Evolutionary conservation across 2,113 vertebrate genomes (phyloP), one percentile per base, ranked within the genome.

Genomic region (Globicephala melas): DNA sequence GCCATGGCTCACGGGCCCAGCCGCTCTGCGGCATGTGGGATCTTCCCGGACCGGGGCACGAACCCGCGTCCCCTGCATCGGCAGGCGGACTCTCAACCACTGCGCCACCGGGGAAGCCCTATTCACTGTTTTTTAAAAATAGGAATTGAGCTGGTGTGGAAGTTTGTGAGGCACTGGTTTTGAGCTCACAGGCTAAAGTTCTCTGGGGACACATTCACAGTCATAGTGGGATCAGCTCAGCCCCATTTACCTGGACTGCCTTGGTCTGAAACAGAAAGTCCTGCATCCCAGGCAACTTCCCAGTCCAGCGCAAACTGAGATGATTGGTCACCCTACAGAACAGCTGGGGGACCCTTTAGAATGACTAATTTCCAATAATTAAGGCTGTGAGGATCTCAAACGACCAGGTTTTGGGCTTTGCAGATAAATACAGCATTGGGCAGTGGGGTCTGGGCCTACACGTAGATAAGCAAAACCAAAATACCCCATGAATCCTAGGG

Each of bases 291-390:
- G 73, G 74, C n/a, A 44, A 41, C 17, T 53, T 38, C 28, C 26
- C 23, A 20, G 55, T 33, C 18, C 60, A 6, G 6, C 31, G 41
- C 0, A 5, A 55, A 67, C 7, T 1, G 0, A 53, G 36, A 23
- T 36, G 38, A 68, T n/a, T 7, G 31, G 33, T 25, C 65, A 33
- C 21, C 62, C 41, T 74, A 18, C 15, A 26, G 60, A 44, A 44
- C 6, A 60, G 10, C 8, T 5, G 2, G 65, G 47, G 31, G 71
- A 3, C 41, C 31, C 33, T 86, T 82, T 20, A 18, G 17, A n/a
- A n/a, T 8, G 20, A 44, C 15, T 63, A 3, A 23, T 67, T 95
- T 50, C 84, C 36, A 50, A 58, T 23, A 47, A 26, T 38, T 10
- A 90, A 60, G 71, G 21, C 26, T 38, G 6, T 2, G 6, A 53